Evolutionary conservation across 1,140 invertebrate species (phyloP).

Genomic region (Stegodyphus mimosarum): DNA sequence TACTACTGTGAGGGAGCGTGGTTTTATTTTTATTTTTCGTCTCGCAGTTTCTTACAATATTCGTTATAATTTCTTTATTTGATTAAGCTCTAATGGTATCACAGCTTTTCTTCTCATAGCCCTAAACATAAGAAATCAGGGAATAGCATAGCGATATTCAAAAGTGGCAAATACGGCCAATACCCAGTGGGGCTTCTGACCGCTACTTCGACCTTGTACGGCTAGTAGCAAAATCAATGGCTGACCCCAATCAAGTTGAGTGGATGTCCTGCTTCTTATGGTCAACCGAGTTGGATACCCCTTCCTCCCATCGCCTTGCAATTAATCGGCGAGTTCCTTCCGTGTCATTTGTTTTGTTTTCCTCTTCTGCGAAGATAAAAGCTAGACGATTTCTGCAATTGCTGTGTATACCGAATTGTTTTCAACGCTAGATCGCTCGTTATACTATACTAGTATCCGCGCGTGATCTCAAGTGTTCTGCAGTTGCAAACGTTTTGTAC

Average conservation of each 20-base stretch:
- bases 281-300: not conserved
- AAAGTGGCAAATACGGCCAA: not conserved
- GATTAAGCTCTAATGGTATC: not conserved
- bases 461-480: no score
- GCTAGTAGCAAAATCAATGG: slow-evolving; percentile 41
- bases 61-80: not conserved
- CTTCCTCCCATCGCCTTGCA: not conserved
- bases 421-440: no score
- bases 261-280: slow-evolving; percentile 26
- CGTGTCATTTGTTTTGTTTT: slow-evolving; percentile 29
- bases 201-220: not conserved
- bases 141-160: no score
- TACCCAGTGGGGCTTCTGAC: not conserved
- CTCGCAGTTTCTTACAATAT: no score
- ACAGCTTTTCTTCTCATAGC: not conserved
- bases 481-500: no score
- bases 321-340: slow-evolving; percentile 30
- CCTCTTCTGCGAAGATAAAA: slow-evolving; percentile 8
- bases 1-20: no score
- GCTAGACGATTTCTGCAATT: slow-evolving; percentile 22
- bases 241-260: slow-evolving; percentile 53
- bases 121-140: not conserved
- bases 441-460: no score
- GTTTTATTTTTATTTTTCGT: no score
- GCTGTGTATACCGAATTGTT: no score